A percentile compares a stretch with the other conserved stretches of the same genome.
Evolutionary conservation across 1,140 invertebrate species (phyloP).

Genomic region (Trissolcus basalis): DNA sequence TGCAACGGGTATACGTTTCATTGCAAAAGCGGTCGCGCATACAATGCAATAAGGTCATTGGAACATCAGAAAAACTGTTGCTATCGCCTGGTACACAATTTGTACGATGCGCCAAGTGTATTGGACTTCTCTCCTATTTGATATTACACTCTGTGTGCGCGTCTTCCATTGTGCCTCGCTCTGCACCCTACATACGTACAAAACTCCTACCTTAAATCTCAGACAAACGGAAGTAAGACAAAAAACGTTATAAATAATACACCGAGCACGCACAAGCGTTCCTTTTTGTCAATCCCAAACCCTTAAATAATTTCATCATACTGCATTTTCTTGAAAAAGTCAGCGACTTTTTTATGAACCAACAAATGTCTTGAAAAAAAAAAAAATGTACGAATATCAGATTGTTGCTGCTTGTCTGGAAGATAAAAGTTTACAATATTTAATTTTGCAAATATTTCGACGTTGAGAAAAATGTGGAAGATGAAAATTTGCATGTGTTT

Average conservation of each 20-base stretch:
- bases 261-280: conserved; percentile 3
- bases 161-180: conserved; percentile 11
- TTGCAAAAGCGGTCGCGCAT: conserved; percentile 42
- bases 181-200: background rate
- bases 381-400: too few relatives aligned
- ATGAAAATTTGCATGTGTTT: too few relatives aligned
- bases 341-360: too few relatives aligned
- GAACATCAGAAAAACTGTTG: conserved; percentile 50
- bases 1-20: conserved; percentile 25
- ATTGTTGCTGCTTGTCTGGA: too few relatives aligned
- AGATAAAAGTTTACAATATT: too few relatives aligned
- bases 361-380: too few relatives aligned
- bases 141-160: conserved; percentile 30
- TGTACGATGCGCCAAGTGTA: conserved; percentile 48
- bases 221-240: background rate
- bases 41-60: conserved; percentile 56
- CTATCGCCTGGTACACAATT: conserved; percentile 46
- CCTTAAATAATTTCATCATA: background rate
- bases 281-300: background rate
- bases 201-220: conserved; percentile 10
- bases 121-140: conserved; percentile 40
- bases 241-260: conserved; percentile 30
- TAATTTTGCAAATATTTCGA: too few relatives aligned
- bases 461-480: too few relatives aligned
- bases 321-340: too few relatives aligned